Percentiles rank a stretch among this genome's conserved stretches.
phyloP scores from a whole-genome alignment of 2,113 vertebrate genomes.

The Bambusicola thoracicus region DNA sequence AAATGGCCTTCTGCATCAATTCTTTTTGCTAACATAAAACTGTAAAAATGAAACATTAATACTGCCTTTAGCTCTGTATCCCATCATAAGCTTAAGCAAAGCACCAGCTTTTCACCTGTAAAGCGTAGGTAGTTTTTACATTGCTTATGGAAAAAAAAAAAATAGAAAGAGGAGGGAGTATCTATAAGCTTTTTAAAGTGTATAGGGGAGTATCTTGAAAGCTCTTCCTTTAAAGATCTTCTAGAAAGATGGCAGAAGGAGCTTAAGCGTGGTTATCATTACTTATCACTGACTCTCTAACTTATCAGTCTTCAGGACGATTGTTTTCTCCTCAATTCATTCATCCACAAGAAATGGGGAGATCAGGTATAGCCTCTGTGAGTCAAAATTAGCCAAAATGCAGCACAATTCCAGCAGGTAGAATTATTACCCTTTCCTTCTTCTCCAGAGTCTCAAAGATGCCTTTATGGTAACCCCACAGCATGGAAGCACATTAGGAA shows the following conservation, averaged over 20 bases:
- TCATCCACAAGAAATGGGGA: too few relatives aligned
- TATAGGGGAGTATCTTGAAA: too few relatives aligned
- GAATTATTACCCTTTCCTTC: not conserved
- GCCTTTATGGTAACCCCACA: not conserved
- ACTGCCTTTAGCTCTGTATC: not conserved
- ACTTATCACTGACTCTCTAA: not conserved
- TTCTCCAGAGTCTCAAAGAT: not conserved
- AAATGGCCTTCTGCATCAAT: not conserved
- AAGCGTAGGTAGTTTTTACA: not conserved
- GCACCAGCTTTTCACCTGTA: not conserved
- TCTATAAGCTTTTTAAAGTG: not conserved
- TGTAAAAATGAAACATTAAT: not conserved
- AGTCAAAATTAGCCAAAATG: not conserved
- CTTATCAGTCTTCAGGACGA: not conserved
- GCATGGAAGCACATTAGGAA: not conserved
- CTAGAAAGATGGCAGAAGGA: not conserved
- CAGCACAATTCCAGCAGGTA: not conserved
- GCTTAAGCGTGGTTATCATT: not conserved
- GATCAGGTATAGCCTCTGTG: not conserved
- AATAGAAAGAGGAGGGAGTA: not conserved
- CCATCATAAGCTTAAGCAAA: not conserved
- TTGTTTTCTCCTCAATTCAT: not conserved
- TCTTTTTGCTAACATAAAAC: not conserved
- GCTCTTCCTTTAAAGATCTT: not conserved
- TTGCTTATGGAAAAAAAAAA: not conserved